A percentile compares a stretch with the other conserved stretches of the same genome.
Evolutionary conservation across 2,113 vertebrate species (phyloP).

Genomic region (zebrafish (Danio rerio)): DNA sequence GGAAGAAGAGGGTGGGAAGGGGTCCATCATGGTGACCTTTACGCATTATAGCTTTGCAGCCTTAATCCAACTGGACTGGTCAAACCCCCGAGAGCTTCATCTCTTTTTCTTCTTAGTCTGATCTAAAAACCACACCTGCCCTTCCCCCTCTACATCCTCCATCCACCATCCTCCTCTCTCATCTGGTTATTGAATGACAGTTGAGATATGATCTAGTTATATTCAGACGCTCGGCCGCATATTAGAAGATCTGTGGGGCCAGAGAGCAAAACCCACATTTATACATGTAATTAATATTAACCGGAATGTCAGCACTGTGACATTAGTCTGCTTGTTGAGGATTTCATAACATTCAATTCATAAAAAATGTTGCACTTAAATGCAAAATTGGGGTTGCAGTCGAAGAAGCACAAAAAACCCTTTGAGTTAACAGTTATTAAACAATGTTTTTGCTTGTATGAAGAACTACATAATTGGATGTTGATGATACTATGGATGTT

Average conservation of each 20-base stretch:
- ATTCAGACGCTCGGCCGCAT: not conserved
- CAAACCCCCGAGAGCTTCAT: not conserved
- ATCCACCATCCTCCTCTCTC: too few species aligned
- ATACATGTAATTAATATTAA: not conserved
- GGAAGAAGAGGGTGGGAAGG: not conserved
- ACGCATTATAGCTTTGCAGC: constrained; percentile 17
- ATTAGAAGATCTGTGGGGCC: not conserved
- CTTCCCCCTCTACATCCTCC: not conserved
- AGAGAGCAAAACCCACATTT: not conserved
- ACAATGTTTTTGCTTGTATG: too few species aligned
- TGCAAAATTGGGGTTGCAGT: too few species aligned
- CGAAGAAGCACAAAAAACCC: too few species aligned
- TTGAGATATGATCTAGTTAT: not conserved
- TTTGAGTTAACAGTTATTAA: too few species aligned
- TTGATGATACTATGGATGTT: too few species aligned
- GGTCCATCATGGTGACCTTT: constrained; percentile 1
- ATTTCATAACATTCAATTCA: too few species aligned
- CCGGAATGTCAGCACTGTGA: constrained; percentile 66
- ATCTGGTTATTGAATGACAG: constrained; percentile 13
- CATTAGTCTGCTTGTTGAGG: too few species aligned
- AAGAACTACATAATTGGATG: too few species aligned
- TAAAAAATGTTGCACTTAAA: too few species aligned
- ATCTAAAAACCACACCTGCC: constrained; percentile 7
- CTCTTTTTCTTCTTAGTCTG: not conserved
- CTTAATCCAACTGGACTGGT: constrained; percentile 20